phyloP scores from a whole-genome alignment of 2,797 vertebrate species.

The Esox lucius region DNA sequence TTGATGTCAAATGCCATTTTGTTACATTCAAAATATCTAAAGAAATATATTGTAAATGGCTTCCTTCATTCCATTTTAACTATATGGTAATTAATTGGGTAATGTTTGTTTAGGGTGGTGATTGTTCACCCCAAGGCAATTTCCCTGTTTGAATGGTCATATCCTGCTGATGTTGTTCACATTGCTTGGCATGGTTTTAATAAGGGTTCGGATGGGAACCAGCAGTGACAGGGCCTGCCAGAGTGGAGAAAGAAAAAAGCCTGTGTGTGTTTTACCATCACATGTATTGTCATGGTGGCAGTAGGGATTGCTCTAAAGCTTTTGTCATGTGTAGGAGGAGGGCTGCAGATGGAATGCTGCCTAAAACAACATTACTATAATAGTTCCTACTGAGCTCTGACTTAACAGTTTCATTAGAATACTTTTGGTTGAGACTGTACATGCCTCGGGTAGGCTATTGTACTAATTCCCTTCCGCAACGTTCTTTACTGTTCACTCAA shows the following conservation, averaged over 20 bases:
- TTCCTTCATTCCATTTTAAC: neutral
- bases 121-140: neutral
- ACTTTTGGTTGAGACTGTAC: neutral
- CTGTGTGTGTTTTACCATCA: slow-evolving; percentile 5
- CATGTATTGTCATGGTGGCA: neutral
- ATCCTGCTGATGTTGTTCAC: neutral
- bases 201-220: neutral
- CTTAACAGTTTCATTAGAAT: neutral
- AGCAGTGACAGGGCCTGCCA: slow-evolving; percentile 5
- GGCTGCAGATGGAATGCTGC: neutral
- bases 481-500: too few species aligned
- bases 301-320: neutral
- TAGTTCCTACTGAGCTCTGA: neutral
- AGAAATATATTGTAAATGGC: neutral
- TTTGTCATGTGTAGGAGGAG: neutral
- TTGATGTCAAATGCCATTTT: neutral
- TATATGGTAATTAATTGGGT: neutral
- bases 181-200: slow-evolving; percentile 6
- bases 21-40: neutral
- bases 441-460: neutral
- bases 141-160: slow-evolving; percentile 2
- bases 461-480: too few species aligned
- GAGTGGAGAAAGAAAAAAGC: neutral
- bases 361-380: neutral
- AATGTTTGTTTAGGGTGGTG: neutral